Evolutionary conservation across 2,113 vertebrate species (phyloP).

Genomic region (Stigmatopora nigra): DNA sequence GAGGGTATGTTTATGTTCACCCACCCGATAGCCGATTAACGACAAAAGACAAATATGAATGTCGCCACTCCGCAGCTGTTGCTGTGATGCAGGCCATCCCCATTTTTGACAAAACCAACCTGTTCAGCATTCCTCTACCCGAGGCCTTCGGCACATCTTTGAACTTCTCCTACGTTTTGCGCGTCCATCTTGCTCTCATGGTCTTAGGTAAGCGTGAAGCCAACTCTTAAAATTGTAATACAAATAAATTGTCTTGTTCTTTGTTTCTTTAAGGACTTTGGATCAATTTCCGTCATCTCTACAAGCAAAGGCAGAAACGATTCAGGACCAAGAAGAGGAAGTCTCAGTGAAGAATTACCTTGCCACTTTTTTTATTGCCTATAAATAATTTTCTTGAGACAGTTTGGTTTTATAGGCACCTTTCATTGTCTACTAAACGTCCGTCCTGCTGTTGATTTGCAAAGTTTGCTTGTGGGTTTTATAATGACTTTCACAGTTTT

Average conservation of each 20-base stretch:
- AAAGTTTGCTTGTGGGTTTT: background rate
- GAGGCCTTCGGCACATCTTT: conserved; percentile 75
- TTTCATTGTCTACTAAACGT: background rate
- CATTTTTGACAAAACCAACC: conserved; percentile 79
- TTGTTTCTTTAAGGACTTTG: conserved; percentile 69
- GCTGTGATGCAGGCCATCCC: conserved; percentile 86
- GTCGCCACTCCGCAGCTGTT: conserved; percentile 67
- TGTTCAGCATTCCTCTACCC: conserved; percentile 81
- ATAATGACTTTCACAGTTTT: background rate
- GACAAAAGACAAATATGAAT: background rate
- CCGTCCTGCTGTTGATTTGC: background rate
- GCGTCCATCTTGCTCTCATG: conserved; percentile 78
- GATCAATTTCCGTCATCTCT: conserved; percentile 85
- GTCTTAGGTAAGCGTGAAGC: conserved; percentile 79
- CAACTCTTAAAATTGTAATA: background rate
- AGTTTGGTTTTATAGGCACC: background rate
- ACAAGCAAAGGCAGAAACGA: conserved; percentile 83
- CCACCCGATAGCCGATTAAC: background rate
- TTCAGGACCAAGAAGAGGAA: conserved; percentile 86
- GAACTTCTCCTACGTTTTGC: conserved; percentile 82
- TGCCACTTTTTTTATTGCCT: conserved; percentile 46
- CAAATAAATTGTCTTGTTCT: background rate
- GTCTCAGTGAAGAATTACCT: conserved; percentile 65
- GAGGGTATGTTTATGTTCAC: conserved; percentile 77
- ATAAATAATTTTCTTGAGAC: conserved; percentile 1